Conservation (phyloP, 92 coral and sea anemone genomes). For the Epizoanthus illoricatus region DNA sequence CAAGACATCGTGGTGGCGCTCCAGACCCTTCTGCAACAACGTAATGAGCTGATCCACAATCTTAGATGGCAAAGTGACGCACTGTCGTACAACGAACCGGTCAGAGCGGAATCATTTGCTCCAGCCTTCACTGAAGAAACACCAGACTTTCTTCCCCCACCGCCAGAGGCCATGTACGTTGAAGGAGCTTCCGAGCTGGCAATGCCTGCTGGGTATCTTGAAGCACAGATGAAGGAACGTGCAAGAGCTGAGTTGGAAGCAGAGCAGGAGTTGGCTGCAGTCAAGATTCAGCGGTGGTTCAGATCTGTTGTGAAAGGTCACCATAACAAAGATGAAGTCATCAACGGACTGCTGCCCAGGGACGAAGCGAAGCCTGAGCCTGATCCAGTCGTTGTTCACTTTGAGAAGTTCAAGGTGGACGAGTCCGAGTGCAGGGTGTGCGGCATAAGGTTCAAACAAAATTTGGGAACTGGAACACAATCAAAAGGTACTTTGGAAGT, state of each 20-base stretch:
- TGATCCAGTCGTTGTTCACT: conserved; percentile 36
- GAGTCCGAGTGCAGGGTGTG: conserved; percentile 70
- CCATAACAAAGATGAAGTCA: not conserved
- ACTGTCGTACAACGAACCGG: conserved; percentile 30
- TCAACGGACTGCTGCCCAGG: not conserved
- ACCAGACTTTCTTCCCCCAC: conserved; percentile 10
- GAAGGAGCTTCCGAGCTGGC: conserved; percentile 56
- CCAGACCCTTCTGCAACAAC: conserved; percentile 39
- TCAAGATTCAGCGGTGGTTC: conserved; percentile 62
- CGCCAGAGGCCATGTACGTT: conserved; percentile 36
- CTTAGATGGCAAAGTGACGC: conserved; percentile 52
- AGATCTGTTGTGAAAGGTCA: not conserved
- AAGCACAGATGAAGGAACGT: conserved; percentile 54
- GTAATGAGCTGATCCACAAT: conserved; percentile 47
- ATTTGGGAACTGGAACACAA: not conserved
- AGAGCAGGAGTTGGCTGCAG: conserved; percentile 44
- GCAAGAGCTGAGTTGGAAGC: conserved; percentile 46
- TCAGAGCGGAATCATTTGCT: conserved; percentile 40
- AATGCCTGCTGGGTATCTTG: conserved; percentile 62
- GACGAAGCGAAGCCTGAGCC: not conserved
- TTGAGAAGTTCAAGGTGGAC: conserved; percentile 69
- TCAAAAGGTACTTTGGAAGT: not conserved
- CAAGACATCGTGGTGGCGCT: conserved; percentile 58
- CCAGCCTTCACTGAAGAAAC: conserved; percentile 35
- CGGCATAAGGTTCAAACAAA: conserved; percentile 40